Evolutionary conservation across 2,113 vertebrate species (phyloP).

Genomic region (Microtus pennsylvanicus): DNA sequence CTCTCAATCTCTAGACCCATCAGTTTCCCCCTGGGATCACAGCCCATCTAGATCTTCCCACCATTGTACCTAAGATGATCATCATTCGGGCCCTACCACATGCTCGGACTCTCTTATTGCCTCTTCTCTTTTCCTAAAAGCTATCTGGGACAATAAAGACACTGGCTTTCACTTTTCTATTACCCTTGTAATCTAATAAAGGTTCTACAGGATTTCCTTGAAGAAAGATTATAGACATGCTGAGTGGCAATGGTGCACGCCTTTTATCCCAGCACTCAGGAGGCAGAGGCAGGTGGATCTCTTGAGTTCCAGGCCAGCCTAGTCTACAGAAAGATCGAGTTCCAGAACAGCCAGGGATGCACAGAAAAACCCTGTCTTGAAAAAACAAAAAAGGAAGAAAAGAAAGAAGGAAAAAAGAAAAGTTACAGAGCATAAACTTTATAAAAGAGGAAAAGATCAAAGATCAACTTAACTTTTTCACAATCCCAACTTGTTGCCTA

Average conservation of each 20-base stretch:
- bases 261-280: not conserved
- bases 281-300: not conserved
- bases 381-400: not conserved
- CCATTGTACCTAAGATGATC: not conserved
- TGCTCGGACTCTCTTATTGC: not conserved
- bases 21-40: not conserved
- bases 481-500: not conserved
- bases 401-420: not conserved
- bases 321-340: not conserved
- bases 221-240: not conserved
- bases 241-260: rapidly evolving
- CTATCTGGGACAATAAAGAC: not conserved
- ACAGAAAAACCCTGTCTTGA: not conserved
- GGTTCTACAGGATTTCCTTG: not conserved
- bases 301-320: not conserved
- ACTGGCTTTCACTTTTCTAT: not conserved
- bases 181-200: not conserved
- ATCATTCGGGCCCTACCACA: not conserved
- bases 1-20: not conserved
- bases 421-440: not conserved
- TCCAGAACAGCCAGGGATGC: not conserved
- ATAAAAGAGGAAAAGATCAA: not conserved
- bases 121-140: not conserved
- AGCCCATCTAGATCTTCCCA: not conserved
- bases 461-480: not conserved